Evolutionary conservation across 1,140 invertebrate species (phyloP).

Genomic region (Liolophura sinensis): DNA sequence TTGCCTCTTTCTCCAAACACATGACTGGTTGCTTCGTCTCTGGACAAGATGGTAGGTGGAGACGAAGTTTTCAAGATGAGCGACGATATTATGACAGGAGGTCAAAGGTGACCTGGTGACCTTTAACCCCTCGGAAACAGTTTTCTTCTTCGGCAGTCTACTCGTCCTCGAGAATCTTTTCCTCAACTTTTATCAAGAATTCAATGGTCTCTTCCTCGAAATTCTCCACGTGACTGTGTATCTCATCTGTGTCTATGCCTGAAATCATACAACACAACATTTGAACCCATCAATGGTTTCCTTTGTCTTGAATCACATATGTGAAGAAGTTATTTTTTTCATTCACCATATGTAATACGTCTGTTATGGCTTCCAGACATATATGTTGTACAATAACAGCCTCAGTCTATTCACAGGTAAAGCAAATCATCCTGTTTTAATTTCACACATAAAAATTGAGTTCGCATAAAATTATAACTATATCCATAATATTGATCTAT

Average conservation of each 20-base stretch:
- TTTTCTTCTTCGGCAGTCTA: slow-evolving; percentile 21
- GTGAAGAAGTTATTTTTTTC: too few species aligned
- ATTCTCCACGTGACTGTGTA: slow-evolving; percentile 82
- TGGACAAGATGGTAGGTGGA: background rate
- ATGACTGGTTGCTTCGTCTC: background rate
- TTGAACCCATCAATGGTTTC: too few species aligned
- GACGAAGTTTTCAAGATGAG: slow-evolving; percentile 32
- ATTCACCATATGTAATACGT: too few species aligned
- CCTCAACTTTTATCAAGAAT: slow-evolving; percentile 97
- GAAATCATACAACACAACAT: slow-evolving; percentile 41
- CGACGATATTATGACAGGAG: background rate
- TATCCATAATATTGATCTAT: slow-evolving; percentile 2
- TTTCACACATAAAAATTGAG: too few species aligned
- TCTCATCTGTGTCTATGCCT: slow-evolving; percentile 92
- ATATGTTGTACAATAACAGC: too few species aligned
- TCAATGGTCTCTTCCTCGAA: slow-evolving; percentile 94
- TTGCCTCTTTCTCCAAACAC: too few species aligned
- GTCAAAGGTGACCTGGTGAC: slow-evolving; percentile 6
- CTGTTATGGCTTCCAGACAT: too few species aligned
- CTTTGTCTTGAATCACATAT: too few species aligned
- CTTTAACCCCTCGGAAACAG: background rate
- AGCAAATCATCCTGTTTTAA: too few species aligned
- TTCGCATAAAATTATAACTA: too few species aligned
- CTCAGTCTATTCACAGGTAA: too few species aligned
- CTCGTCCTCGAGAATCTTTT: slow-evolving; percentile 67